Conservation (phyloP, 1,140 invertebrate species). For the Drosophila teissieri region DNA sequence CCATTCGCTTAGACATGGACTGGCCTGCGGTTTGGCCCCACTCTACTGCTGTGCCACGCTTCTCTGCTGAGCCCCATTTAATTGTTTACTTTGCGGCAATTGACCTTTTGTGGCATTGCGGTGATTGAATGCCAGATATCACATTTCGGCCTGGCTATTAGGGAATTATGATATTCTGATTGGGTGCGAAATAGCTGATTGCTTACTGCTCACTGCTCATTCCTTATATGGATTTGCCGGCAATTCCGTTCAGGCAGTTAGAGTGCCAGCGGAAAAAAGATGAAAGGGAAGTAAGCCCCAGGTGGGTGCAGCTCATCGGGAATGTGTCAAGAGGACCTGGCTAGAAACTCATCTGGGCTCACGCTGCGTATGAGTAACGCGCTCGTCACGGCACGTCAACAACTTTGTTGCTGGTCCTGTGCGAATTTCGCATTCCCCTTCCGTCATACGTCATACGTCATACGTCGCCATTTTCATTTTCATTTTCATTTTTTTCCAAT, state of each 20-base stretch:
- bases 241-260: slow-evolving; percentile 9
- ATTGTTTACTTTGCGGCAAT: slow-evolving; percentile 74
- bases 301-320: slow-evolving; percentile 42
- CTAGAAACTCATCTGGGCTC: slow-evolving; percentile 47
- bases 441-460: not conserved
- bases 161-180: slow-evolving; percentile 55
- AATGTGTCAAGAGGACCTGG: slow-evolving; percentile 52
- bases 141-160: slow-evolving; percentile 43
- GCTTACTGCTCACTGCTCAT: not conserved
- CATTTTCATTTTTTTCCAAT: slow-evolving; percentile 5
- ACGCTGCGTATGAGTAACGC: slow-evolving; percentile 60
- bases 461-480: no score
- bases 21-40: slow-evolving; percentile 28
- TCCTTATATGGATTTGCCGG: slow-evolving; percentile 12
- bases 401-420: slow-evolving; percentile 43
- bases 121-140: slow-evolving; percentile 53
- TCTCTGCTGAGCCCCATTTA: slow-evolving; percentile 37
- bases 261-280: not conserved
- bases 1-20: slow-evolving; percentile 22
- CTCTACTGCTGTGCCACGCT: not conserved
- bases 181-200: slow-evolving; percentile 1
- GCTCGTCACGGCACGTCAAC: slow-evolving; percentile 45
- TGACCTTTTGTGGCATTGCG: slow-evolving; percentile 57
- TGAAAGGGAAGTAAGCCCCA: slow-evolving; percentile 1
- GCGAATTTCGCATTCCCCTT: slow-evolving; percentile 27